These are phyloP conservation scores for Pandemis cinnamomeana DNA, from an alignment of 2,888 invertebrate species.

Conservation along the genomic window DNA sequence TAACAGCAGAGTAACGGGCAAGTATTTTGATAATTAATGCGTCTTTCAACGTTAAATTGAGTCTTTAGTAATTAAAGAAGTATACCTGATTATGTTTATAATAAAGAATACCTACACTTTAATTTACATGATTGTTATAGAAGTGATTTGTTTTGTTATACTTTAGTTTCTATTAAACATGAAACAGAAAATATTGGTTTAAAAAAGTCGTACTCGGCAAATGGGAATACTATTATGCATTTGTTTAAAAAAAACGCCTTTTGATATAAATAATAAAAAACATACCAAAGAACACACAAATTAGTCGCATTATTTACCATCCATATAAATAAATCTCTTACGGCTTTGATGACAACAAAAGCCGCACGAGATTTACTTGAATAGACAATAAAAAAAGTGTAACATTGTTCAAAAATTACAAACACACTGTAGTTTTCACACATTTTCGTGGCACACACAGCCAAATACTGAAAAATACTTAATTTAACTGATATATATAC, in stretches of 20 bases:
- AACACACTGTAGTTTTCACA: not conserved
- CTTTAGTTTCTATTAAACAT: no score
- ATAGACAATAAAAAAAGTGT: slow-evolving; percentile 53
- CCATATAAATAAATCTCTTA: slow-evolving; percentile 72
- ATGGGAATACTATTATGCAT: not conserved
- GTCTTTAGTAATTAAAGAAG: no score
- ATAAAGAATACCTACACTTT: no score
- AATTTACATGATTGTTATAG: no score
- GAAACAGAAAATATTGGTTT: no score
- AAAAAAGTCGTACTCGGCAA: no score
- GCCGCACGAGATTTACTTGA: slow-evolving; percentile 83
- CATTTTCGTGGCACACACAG: not conserved
- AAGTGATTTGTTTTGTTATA: no score
- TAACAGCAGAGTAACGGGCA: no score
- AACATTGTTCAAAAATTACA: not conserved
- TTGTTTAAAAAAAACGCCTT: not conserved
- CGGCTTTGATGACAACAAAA: slow-evolving; percentile 60
- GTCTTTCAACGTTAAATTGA: no score
- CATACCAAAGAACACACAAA: not conserved
- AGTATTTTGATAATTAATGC: no score
- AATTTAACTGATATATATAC: not conserved
- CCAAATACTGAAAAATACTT: slow-evolving; percentile 10
- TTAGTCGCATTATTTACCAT: slow-evolving; percentile 50
- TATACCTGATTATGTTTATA: no score
- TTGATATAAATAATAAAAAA: not conserved